A percentile compares a stretch with the other conserved stretches of the same genome.
Conservation (phyloP, 2,797 vertebrate species). For the Anguilla anguilla region DNA sequence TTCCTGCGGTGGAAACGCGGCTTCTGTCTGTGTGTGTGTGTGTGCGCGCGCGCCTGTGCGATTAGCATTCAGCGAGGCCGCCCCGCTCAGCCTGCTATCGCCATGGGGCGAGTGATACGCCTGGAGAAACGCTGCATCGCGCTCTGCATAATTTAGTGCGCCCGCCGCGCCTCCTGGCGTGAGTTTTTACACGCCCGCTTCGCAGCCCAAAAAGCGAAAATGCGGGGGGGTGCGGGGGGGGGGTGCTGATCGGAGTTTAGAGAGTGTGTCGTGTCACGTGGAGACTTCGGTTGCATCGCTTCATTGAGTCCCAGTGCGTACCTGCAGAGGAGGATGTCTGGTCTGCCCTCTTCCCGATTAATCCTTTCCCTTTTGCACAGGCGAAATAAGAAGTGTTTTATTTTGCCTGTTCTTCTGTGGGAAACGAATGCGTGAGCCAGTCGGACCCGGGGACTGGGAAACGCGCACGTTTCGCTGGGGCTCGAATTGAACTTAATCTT, state of each 20-base stretch:
- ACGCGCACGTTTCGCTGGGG: background rate
- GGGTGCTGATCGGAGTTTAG: too few species aligned
- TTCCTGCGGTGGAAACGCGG: too few species aligned
- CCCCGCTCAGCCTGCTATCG: background rate
- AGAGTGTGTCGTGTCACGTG: too few species aligned
- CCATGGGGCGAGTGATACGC: background rate
- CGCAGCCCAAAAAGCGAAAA: background rate
- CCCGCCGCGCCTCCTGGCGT: background rate
- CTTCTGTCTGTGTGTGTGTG: background rate
- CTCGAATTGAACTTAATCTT: background rate
- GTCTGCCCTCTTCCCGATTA: background rate
- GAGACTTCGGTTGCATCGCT: background rate
- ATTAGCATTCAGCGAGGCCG: constrained; percentile 19
- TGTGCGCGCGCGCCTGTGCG: too few species aligned
- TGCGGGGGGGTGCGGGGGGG: too few species aligned
- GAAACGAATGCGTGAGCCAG: too few species aligned
- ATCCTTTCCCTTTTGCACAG: background rate
- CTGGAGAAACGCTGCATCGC: background rate
- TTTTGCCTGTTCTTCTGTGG: background rate
- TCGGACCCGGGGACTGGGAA: background rate
- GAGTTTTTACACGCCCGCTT: background rate
- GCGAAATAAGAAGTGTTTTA: background rate
- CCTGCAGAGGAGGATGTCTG: background rate
- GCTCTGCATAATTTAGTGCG: constrained; percentile 3
- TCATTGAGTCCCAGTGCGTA: background rate